These are phyloP conservation scores for Cuculus canorus DNA, from an alignment of 2,797 vertebrate genomes.

Conservation along the genomic window DNA sequence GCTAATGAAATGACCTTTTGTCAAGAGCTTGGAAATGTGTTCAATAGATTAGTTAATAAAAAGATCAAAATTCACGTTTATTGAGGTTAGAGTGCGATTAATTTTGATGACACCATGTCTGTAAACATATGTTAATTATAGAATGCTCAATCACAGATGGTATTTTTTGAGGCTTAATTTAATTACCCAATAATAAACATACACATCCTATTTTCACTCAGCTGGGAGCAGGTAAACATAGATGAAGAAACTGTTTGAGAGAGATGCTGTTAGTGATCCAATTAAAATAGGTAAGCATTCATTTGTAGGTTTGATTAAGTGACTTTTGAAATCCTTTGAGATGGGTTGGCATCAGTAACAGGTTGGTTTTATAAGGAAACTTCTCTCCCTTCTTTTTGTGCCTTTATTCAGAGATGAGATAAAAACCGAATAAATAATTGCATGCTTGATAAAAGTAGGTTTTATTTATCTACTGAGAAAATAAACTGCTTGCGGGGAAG, in stretches of 20 bases:
- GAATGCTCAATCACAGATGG: not conserved
- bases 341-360: not conserved
- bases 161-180: not conserved
- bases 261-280: not conserved
- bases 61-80: not conserved
- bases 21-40: not conserved
- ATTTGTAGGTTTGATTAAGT: not conserved
- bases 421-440: conserved; percentile 1
- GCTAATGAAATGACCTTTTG: conserved; percentile 1
- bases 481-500: not conserved
- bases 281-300: not conserved
- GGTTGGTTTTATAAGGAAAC: not conserved
- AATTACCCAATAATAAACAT: not conserved
- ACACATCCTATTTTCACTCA: not conserved
- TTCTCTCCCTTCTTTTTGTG: not conserved
- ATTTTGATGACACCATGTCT: not conserved
- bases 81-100: not conserved
- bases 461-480: conserved; percentile 35
- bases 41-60: not conserved
- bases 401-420: not conserved
- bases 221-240: not conserved
- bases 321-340: not conserved
- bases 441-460: not conserved
- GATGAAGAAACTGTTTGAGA: not conserved
- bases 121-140: conserved; percentile 36